Evolutionary conservation across 2,888 invertebrate genomes (phyloP), one percentile per base, ranked within the genome.

Genomic region (Lysandra bellargus): DNA sequence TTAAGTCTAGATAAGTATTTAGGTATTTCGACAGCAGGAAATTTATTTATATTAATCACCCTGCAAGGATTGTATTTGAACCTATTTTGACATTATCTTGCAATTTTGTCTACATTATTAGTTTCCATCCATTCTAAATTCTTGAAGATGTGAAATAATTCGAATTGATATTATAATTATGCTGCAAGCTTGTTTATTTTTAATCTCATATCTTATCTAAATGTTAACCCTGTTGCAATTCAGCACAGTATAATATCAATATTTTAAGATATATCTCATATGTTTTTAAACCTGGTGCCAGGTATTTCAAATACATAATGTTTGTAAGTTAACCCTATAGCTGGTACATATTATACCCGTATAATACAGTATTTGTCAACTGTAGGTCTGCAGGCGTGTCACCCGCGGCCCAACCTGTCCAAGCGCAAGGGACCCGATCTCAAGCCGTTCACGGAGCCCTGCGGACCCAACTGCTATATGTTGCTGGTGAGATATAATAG

Each of bases 401-500:
- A 98, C 91, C 98, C 98, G 0, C 97, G 98, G 49, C 98, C 99
- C 2, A 98, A 98, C 93, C 95, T 98, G 85, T 96, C 97, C 84
- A 98, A 97, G 89, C 95, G 98, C 78, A 97, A 98, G 88, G 98
- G 98, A 37, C 98, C 98, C 0, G 98, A 99, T 87, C 94, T 98
- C 82, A 98, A 98, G 89, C 96, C 97, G 1, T 98, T 98, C 87
- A 95, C 96, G 0, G 98, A 98, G 83, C 97, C 98, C 0, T 99
- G 99, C 89, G 97, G 98, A 12, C 89, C 96, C 53, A 97, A 97
- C 85, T 99, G 99, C 90, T 99, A 97, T 86, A 97, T 98, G 96
- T 95, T 98, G 85, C 91, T 98, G 95, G 98, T 98, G 90, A 94
- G 95, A 89, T 72, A 37, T 14, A 64, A 23, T 23, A 23, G 23